Base-by-base conservation (phyloP, 2,113 vertebrate species). In the Pseudopipra pipra region DNA sequence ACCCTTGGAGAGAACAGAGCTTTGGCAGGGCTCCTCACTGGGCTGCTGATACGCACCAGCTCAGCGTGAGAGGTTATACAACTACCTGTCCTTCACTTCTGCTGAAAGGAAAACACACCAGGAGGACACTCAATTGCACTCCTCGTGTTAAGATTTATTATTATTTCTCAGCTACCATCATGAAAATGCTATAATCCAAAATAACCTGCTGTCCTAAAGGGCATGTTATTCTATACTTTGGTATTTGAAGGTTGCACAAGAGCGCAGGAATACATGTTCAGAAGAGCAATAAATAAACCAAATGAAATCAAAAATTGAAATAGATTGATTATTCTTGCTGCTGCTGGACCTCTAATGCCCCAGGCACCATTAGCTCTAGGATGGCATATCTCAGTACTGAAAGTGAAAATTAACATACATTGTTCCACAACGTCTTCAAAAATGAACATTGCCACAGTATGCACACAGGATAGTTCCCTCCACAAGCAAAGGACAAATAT, bases 141-240 rank as follows among this genome's bases (percentile, higher is more conserved):
- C 63, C 56, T 85, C 0, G 0, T 30, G 68, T 63, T 74, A 73
- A 77, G 37, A 27, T 85, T 80, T 56, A 61, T 82, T 95, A 90
- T 91, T 96, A 88, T 71, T 92, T 75, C 86, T 76, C 80, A 67
- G 81, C 72, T 66, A 62, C 70, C 35, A 35, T 55, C 2, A 3
- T 28, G 61, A 80, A 90, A 97, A 84, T 14, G 43, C 85, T 97
- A 54, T 73, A 95, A 94, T 94, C 52, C 31, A 76, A 93, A 95
- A 81, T 1, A 90, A 61, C 77, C 85, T 87, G 77, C 49, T 0
- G 0, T 55, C 75, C 84, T 72, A 70, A 92, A 82, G 83, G 79
- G 54, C 54, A 67, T 13, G 37, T 49, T 82, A 66, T 23, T 41
- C 58, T 63, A 12, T 8, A n/a, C 56, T 82, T 87, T 23, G 25